Evolutionary conservation across 1,140 invertebrate genomes (phyloP).

Genomic region (Theocolax elegans): DNA sequence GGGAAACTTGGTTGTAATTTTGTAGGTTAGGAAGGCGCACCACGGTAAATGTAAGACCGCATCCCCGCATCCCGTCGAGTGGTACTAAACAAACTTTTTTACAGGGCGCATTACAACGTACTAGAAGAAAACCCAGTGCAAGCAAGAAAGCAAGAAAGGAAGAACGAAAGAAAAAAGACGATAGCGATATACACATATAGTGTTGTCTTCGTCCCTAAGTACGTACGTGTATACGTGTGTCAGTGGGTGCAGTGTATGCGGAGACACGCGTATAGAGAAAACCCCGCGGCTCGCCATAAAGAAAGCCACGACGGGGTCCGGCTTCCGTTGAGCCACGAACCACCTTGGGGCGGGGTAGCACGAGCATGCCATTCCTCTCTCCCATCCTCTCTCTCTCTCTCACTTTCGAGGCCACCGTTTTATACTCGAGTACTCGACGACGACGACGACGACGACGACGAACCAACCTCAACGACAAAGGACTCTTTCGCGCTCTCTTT

Average conservation of each 20-base stretch:
- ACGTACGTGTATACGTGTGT: too few species aligned
- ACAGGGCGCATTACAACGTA: constrained; percentile 14
- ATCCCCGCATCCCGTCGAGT: not conserved
- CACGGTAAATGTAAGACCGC: not conserved
- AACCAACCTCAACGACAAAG: not conserved
- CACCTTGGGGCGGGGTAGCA: too few species aligned
- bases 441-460: too few species aligned
- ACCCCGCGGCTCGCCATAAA: constrained; percentile 53
- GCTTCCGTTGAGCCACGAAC: too few species aligned
- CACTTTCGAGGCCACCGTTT: too few species aligned
- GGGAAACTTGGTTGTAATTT: too few species aligned
- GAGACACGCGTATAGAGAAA: too few species aligned
- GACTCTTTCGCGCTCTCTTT: constrained; percentile 6
- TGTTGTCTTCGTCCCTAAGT: too few species aligned
- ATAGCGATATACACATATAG: constrained; percentile 15
- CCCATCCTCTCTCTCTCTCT: too few species aligned
- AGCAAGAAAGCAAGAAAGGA: not conserved
- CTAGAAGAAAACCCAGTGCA: not conserved
- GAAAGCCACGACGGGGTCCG: constrained; percentile 52
- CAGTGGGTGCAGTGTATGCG: not conserved
- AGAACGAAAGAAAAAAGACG: not conserved
- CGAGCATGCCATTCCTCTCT: too few species aligned
- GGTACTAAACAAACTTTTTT: constrained; percentile 24
- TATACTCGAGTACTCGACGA: too few species aligned
- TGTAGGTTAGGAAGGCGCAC: constrained; percentile 13